Evolutionary conservation across 1,140 invertebrate genomes (phyloP).

Genomic region (Pseudachorutes palmiensis): DNA sequence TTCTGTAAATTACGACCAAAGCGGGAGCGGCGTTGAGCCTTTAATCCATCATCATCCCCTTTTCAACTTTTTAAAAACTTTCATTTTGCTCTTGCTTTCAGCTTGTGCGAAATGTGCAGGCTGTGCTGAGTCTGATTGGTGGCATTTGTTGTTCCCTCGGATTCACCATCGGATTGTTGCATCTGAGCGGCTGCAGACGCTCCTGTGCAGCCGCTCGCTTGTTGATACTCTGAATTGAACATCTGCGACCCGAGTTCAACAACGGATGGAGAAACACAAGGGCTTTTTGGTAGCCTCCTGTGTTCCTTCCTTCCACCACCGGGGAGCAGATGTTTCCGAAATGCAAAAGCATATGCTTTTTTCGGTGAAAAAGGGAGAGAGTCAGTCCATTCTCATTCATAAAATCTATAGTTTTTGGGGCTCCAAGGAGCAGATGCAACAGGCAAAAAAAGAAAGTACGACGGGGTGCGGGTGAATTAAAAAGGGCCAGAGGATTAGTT

Average conservation of each 20-base stretch:
- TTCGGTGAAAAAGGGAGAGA: background rate
- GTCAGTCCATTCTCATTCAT: conserved; percentile 4
- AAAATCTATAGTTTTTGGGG: background rate
- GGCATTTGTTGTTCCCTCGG: background rate
- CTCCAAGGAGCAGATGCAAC: conserved; percentile 7
- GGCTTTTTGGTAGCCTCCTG: background rate
- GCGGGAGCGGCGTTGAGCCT: no score
- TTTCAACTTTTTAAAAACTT: no score
- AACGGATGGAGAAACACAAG: conserved; percentile 9
- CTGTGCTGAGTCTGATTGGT: no score
- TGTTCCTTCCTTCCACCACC: background rate
- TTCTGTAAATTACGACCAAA: no score
- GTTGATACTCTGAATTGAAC: conserved; percentile 1
- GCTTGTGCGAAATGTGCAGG: no score
- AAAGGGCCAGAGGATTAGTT: conserved; percentile 3
- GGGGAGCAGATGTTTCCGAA: conserved; percentile 4
- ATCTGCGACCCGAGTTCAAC: background rate
- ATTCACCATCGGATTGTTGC: conserved; percentile 2
- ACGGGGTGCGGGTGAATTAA: conserved; percentile 2
- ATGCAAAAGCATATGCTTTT: conserved; percentile 10
- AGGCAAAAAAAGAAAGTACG: background rate
- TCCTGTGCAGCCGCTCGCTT: background rate
- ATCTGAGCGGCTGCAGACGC: background rate
- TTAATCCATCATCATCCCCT: no score
- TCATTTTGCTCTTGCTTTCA: no score